Percentiles rank a stretch among this genome's conserved stretches.
Evolutionary conservation across 2,888 invertebrate species (phyloP).

Genomic region (Drosophila monieri): DNA sequence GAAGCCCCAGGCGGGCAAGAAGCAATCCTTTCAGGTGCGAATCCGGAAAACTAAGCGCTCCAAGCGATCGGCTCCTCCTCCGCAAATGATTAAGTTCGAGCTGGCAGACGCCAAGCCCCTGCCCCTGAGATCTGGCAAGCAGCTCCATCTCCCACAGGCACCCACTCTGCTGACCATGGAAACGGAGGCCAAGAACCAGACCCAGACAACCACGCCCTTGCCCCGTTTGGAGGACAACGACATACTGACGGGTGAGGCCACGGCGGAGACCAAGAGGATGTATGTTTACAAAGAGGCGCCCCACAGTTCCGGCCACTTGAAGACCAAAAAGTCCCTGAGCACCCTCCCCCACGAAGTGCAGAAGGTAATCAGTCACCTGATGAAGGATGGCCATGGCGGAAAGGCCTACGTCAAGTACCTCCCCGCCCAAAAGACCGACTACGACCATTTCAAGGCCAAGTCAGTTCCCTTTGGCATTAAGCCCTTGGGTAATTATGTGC

Average conservation of each 20-base stretch:
- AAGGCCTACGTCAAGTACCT: conserved; percentile 77
- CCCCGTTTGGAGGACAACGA: conserved; percentile 50
- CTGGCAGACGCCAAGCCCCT: conserved; percentile 80
- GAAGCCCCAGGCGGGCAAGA: conserved; percentile 1
- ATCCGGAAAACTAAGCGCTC: conserved; percentile 57
- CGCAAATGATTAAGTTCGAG: conserved; percentile 80
- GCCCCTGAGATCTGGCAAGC: conserved; percentile 45
- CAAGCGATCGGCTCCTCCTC: conserved; percentile 51
- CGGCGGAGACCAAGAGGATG: conserved; percentile 70
- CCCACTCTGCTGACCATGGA: conserved; percentile 57
- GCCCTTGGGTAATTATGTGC: conserved; percentile 44
- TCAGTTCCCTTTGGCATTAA: conserved; percentile 41
- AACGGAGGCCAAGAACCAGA: conserved; percentile 15
- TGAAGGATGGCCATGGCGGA: conserved; percentile 72
- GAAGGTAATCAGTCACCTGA: conserved; percentile 76
- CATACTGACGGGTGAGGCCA: conserved; percentile 43
- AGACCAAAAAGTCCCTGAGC: conserved; percentile 73
- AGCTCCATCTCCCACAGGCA: conserved; percentile 18
- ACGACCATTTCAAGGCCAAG: conserved; percentile 59
- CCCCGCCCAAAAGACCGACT: conserved; percentile 70
- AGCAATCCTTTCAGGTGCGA: conserved; percentile 24
- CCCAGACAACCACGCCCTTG: conserved; percentile 7
- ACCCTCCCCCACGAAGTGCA: conserved; percentile 79
- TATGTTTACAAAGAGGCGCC: conserved; percentile 72
- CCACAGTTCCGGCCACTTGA: conserved; percentile 18